Evolutionary conservation across 1,140 invertebrate genomes (phyloP).

Genomic region (Lepidurus packardi): DNA sequence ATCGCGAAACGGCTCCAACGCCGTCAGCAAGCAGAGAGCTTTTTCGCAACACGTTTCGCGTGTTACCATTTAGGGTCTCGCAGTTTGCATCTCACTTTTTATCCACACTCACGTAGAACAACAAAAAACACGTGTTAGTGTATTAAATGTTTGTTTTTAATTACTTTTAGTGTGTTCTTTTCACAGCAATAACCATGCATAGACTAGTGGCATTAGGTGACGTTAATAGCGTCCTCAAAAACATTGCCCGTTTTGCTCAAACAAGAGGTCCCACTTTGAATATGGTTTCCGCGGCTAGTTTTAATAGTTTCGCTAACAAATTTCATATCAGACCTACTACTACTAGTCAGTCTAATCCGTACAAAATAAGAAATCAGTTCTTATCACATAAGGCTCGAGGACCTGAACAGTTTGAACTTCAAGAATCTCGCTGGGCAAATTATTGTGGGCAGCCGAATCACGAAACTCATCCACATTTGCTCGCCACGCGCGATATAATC

Average conservation of each 20-base stretch:
- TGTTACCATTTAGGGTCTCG: not conserved
- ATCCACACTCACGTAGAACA: not conserved
- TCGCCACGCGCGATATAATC: not conserved
- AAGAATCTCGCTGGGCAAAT: not conserved
- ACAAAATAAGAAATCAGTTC: not conserved
- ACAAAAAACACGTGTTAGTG: not conserved
- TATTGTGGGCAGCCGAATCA: not conserved
- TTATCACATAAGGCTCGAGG: not conserved
- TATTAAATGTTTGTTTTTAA: not conserved
- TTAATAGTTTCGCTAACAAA: too few species aligned
- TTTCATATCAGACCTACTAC: too few species aligned
- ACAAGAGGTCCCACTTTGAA: not conserved
- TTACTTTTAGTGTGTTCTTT: not conserved
- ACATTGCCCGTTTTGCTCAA: not conserved
- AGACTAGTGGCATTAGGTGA: too few species aligned
- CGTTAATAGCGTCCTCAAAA: not conserved
- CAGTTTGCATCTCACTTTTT: not conserved
- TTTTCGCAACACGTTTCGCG: too few species aligned
- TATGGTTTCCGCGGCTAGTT: too few species aligned
- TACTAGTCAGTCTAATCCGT: not conserved
- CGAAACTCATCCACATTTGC: not conserved
- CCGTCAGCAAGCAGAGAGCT: too few species aligned
- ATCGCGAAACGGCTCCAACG: too few species aligned
- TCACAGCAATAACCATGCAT: too few species aligned
- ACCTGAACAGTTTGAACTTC: not conserved